Conservation (phyloP, 2,797 vertebrate genomes). For the Protonibea diacanthus region DNA sequence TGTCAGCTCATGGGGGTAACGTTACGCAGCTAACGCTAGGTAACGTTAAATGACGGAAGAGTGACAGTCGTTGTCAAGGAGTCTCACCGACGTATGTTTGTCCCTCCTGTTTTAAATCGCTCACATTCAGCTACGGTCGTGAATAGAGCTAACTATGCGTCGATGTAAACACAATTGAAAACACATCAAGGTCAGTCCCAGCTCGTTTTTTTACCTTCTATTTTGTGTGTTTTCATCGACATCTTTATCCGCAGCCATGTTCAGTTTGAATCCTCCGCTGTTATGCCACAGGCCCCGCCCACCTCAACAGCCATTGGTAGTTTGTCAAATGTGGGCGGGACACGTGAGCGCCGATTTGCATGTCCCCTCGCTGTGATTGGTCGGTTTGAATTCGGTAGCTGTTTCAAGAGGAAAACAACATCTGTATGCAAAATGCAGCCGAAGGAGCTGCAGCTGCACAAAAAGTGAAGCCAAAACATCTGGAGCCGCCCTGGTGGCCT, state of each 20-base stretch:
- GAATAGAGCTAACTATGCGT: fast-evolving
- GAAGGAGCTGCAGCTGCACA: no score
- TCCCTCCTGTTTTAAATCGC: not conserved
- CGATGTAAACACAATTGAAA: fast-evolving
- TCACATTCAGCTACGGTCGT: fast-evolving
- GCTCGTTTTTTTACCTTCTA: constrained; percentile 74
- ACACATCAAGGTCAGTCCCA: fast-evolving
- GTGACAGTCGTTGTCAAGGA: constrained; percentile 10
- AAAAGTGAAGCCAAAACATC: no score
- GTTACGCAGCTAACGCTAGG: not conserved
- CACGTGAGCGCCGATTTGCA: fast-evolving
- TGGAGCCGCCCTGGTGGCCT: no score
- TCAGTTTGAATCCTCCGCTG: constrained; percentile 85
- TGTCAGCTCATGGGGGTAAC: not conserved
- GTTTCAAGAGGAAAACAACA: constrained; percentile 22
- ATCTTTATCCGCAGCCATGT: constrained; percentile 84
- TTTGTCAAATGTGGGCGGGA: constrained; percentile 23
- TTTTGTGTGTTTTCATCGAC: constrained; percentile 78
- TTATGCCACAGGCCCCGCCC: constrained; percentile 56
- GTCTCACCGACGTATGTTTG: not conserved
- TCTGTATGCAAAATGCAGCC: not conserved
- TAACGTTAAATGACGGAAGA: not conserved
- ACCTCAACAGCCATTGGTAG: constrained; percentile 66
- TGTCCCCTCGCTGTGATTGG: constrained; percentile 73
- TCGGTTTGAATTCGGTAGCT: constrained; percentile 75